Evolutionary conservation across 2,113 vertebrate species (phyloP), one percentile per base, ranked within the genome.

Genomic region (Micronycteris hirsuta): DNA sequence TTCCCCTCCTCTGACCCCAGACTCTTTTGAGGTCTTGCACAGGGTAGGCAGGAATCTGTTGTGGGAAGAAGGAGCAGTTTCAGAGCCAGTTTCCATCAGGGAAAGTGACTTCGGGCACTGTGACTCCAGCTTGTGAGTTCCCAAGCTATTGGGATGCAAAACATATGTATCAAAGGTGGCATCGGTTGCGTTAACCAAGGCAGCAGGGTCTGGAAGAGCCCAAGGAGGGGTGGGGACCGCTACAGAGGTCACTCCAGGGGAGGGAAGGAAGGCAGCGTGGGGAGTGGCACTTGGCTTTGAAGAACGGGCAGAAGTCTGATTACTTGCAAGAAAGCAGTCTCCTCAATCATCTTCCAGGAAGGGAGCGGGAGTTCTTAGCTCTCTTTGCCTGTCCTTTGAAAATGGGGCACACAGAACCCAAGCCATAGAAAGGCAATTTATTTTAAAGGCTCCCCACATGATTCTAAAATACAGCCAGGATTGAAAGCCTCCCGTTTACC

Each of bases 141-240:
- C 68, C 56, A 26, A 74, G 36, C 36, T 45, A 74, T 0, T 13
- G 41, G 73, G 49, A 54, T 22, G 71, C 2, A 38, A 82, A 81
- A 43, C 4, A 19, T 13, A 22, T 33, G 19, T 1, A n/a, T 0
- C 11, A 15, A 41, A 81, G 76, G 63, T 24, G 47, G 47, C 49
- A 38, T 13, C 19, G 19, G 26, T 7, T 26, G 12, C 28, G 31
- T 3, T 36, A 36, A 28, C 22, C 15, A 33, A 52, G 16, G 54
- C 0, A 1, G 63, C 26, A 2, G 4, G 31, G 61, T 26, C 49
- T 17, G 8, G 22, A 20, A 28, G 54, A 52, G 45, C 19, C 61
- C 3, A 16, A 12, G 0, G 5, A 31, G 54, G 49, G 38, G 7
- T 10, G 5, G 0, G 13, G 49, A 13, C 49, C 3, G 17, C 31